Conservation (phyloP, 2,888 invertebrate species). For the Rhagonycha fulva region DNA sequence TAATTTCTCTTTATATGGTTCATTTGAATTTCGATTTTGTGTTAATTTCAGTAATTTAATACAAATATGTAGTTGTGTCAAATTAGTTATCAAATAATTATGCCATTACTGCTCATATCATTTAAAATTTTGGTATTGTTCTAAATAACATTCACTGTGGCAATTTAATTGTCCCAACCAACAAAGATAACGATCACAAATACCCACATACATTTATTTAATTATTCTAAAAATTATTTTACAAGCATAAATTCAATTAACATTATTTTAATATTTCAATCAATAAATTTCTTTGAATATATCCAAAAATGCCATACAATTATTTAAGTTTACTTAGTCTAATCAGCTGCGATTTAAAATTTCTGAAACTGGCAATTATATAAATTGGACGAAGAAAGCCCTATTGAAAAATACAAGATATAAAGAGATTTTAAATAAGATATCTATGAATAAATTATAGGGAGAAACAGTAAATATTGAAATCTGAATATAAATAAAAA, state of each 20-base stretch:
- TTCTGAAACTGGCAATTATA: background rate
- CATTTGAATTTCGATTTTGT: background rate
- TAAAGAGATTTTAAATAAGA: background rate
- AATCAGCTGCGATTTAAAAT: background rate
- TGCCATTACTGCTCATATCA: background rate
- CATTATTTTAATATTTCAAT: background rate
- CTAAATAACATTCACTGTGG: background rate
- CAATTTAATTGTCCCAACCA: background rate
- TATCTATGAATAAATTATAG: background rate
- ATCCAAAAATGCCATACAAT: background rate
- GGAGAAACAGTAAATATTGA: background rate
- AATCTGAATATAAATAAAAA: background rate
- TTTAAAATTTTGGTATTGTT: background rate
- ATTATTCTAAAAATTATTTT: background rate
- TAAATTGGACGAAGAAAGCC: background rate
- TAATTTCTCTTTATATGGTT: background rate
- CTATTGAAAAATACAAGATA: background rate
- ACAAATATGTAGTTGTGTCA: background rate
- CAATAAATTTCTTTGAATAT: background rate
- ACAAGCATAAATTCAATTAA: background rate
- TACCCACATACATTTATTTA: background rate
- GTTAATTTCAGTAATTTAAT: background rate
- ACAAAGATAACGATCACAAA: background rate
- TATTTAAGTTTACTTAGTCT: background rate
- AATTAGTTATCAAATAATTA: background rate